Conservation (phyloP, 2,113 vertebrate species). For the Pogonocichla stellata region DNA sequence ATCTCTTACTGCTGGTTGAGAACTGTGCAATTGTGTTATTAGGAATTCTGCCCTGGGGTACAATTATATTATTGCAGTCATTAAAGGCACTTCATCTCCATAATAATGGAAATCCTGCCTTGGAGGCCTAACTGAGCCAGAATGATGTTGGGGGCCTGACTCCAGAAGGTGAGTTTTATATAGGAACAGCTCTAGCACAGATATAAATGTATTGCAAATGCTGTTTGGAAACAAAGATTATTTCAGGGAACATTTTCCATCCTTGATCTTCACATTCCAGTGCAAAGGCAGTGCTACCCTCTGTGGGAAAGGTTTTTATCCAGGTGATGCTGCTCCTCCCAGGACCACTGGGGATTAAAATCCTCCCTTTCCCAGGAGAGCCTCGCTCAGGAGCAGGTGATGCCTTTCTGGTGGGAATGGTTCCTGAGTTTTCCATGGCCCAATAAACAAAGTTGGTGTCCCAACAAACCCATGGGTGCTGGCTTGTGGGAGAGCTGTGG, state of each 20-base stretch:
- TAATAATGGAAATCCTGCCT: conserved; percentile 79
- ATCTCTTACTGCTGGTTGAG: conserved; percentile 46
- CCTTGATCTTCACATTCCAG: not conserved
- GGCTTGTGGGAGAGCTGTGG: not conserved
- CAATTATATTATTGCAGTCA: conserved; percentile 75
- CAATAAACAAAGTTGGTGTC: accelerated
- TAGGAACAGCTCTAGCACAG: conserved; percentile 11
- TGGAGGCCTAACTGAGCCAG: conserved; percentile 56
- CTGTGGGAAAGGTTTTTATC: not conserved
- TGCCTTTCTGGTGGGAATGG: not conserved
- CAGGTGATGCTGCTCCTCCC: not conserved
- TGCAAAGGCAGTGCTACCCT: accelerated
- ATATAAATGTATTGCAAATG: not conserved
- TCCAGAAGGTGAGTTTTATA: conserved; percentile 55
- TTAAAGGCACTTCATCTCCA: conserved; percentile 77
- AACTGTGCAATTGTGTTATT: conserved; percentile 60
- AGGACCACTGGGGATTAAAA: not conserved
- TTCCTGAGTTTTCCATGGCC: not conserved
- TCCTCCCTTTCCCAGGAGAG: not conserved
- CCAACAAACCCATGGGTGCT: not conserved
- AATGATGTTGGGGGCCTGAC: conserved; percentile 7
- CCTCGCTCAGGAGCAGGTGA: not conserved
- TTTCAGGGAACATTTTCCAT: not conserved
- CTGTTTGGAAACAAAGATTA: not conserved
- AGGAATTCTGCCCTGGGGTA: conserved; percentile 73